A percentile compares a stretch with the other conserved stretches of the same genome.
Evolutionary conservation across 2,888 invertebrate species (phyloP).

Genomic region (Apantesis nais): DNA sequence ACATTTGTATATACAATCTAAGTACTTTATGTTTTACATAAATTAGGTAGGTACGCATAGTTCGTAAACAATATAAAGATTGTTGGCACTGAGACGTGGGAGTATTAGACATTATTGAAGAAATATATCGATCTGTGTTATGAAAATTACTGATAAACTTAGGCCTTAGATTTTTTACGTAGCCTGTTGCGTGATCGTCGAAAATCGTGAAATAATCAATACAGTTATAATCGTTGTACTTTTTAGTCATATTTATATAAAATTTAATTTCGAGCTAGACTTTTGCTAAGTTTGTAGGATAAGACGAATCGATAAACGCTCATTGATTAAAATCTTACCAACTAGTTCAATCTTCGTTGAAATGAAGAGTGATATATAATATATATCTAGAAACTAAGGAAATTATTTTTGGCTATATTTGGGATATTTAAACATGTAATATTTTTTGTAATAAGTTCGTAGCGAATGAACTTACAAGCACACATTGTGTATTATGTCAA

Average conservation of each 20-base stretch:
- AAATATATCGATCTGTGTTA: not conserved
- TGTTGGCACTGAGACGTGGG: not conserved
- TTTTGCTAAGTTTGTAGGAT: too few relatives aligned
- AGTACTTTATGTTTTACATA: conserved; percentile 1
- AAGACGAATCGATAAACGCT: not conserved
- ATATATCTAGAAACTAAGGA: not conserved
- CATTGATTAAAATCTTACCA: not conserved
- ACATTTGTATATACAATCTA: conserved; percentile 14
- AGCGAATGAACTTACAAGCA: conserved; percentile 13
- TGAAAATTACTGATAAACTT: too few relatives aligned
- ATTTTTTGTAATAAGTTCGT: not conserved
- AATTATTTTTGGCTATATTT: not conserved
- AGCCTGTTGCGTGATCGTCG: not conserved
- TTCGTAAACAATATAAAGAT: not conserved
- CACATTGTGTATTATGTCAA: conserved; percentile 26
- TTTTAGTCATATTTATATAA: too few relatives aligned
- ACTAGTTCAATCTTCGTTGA: not conserved
- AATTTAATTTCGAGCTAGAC: not conserved
- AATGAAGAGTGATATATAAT: not conserved
- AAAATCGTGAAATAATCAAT: too few relatives aligned
- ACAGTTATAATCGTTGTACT: too few relatives aligned
- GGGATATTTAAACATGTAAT: not conserved
- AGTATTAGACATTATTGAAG: not conserved
- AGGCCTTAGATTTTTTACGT: not conserved
- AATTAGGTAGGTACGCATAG: not conserved